Percentiles rank a stretch among this genome's conserved stretches.
These are phyloP conservation scores for Chrysemys picta DNA, from an alignment of 2,113 vertebrate genomes.

Conservation along the genomic window DNA sequence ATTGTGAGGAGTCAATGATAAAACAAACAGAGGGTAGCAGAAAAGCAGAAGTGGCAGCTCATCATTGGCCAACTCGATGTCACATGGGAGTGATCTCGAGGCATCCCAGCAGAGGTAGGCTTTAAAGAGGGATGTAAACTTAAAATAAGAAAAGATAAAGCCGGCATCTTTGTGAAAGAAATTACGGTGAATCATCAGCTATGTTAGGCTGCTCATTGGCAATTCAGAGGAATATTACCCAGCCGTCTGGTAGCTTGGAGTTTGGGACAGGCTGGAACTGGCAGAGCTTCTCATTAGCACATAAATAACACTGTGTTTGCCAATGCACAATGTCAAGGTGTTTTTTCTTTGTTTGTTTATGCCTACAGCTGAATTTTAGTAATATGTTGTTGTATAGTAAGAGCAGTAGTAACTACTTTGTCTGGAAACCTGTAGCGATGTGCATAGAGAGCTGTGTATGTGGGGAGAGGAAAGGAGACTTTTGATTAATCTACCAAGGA, in stretches of 20 bases:
- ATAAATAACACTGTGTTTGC: neutral
- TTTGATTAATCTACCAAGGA: neutral
- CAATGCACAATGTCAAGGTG: neutral
- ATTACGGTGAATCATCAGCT: neutral
- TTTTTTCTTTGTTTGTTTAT: neutral
- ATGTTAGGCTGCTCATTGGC: neutral
- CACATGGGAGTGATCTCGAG: neutral
- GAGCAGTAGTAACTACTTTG: neutral
- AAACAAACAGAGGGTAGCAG: neutral
- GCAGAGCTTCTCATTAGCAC: neutral
- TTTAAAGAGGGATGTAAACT: neutral
- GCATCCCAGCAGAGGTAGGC: neutral
- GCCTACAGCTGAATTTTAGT: neutral
- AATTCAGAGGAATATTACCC: no score
- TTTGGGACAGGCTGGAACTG: neutral
- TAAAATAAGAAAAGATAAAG: neutral
- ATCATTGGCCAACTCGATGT: neutral
- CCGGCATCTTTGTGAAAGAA: neutral
- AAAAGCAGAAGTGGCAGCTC: neutral
- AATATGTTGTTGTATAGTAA: neutral
- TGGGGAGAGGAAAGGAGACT: neutral
- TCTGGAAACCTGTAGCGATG: neutral
- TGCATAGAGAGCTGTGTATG: neutral
- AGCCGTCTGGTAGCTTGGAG: neutral
- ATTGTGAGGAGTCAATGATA: neutral